Percentiles rank a stretch among this genome's conserved stretches.
These are phyloP conservation scores for Larimichthys polyactis DNA, from an alignment of 2,113 vertebrate genomes.

Conservation along the genomic window DNA sequence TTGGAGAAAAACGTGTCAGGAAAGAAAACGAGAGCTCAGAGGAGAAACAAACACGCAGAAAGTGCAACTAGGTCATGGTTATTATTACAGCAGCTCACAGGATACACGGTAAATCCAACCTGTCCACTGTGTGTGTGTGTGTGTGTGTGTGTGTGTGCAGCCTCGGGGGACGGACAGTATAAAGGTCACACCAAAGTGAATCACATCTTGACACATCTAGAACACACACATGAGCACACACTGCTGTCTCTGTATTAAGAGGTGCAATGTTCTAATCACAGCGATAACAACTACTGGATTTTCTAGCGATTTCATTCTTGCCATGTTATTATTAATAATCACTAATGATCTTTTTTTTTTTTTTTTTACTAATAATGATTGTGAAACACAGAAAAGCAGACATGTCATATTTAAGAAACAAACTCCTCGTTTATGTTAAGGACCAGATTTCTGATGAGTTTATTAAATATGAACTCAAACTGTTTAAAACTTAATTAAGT, in stretches of 20 bases:
- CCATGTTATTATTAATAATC: neutral
- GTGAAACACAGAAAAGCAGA: neutral
- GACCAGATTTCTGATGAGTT: too few species aligned
- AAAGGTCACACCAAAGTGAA: conserved; percentile 38
- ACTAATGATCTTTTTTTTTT: too few species aligned
- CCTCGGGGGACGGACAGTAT: neutral
- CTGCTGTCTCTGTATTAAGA: neutral
- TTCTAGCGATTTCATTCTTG: neutral
- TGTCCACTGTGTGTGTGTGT: conserved; percentile 23
- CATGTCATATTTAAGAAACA: neutral
- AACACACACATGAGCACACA: neutral
- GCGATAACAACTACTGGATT: neutral
- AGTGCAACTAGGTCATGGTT: conserved; percentile 42
- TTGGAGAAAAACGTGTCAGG: conserved; percentile 5
- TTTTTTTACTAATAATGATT: too few species aligned
- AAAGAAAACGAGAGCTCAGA: conserved; percentile 8
- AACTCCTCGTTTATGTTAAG: too few species aligned
- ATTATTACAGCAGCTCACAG: neutral
- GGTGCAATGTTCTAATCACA: neutral
- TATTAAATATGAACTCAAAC: too few species aligned
- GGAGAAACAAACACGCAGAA: neutral
- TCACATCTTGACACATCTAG: conserved; percentile 16
- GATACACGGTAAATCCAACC: conserved; percentile 1
- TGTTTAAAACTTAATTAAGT: too few species aligned
- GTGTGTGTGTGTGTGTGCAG: neutral